Percentiles rank a stretch among this genome's conserved stretches.
These are phyloP conservation scores for Tetheella fluctuosa DNA, from an alignment of 2,888 invertebrate species.

Conservation along the genomic window DNA sequence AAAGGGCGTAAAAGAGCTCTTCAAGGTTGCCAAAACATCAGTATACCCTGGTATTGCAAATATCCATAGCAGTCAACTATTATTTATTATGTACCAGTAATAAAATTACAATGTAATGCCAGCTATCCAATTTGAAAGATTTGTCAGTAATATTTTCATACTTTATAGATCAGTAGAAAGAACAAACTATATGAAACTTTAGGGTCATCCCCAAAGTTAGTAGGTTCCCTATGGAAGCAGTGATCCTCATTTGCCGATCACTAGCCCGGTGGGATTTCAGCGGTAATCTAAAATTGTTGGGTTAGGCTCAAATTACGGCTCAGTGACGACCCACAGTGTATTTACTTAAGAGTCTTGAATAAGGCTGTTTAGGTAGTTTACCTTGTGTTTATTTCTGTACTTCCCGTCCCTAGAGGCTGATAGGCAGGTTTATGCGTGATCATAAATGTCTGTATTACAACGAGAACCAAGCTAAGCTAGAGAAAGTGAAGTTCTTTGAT, in stretches of 20 bases:
- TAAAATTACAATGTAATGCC: no score
- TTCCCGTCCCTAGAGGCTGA: background rate
- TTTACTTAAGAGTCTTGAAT: background rate
- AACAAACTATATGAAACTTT: constrained; percentile 37
- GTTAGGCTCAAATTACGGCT: constrained; percentile 6
- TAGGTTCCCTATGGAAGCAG: constrained; percentile 5
- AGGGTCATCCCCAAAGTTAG: constrained; percentile 41
- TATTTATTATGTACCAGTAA: no score
- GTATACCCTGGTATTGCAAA: no score
- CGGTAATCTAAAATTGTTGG: constrained; percentile 9
- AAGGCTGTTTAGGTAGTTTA: background rate
- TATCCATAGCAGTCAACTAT: no score
- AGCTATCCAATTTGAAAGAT: no score
- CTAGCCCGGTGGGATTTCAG: constrained; percentile 1
- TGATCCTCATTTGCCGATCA: constrained; percentile 29
- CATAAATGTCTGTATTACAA: background rate
- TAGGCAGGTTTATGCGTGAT: background rate
- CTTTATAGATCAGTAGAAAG: constrained; percentile 37
- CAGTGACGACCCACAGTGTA: background rate
- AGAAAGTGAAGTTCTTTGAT: no score
- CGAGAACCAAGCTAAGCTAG: background rate
- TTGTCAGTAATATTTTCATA: no score
- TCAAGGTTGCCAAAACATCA: no score
- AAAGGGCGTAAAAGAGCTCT: no score
- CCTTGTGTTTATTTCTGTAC: background rate